Evolutionary conservation across 2,113 vertebrate genomes (phyloP), one percentile per base, ranked within the genome.

Genomic region (Sisor rabdophorus): DNA sequence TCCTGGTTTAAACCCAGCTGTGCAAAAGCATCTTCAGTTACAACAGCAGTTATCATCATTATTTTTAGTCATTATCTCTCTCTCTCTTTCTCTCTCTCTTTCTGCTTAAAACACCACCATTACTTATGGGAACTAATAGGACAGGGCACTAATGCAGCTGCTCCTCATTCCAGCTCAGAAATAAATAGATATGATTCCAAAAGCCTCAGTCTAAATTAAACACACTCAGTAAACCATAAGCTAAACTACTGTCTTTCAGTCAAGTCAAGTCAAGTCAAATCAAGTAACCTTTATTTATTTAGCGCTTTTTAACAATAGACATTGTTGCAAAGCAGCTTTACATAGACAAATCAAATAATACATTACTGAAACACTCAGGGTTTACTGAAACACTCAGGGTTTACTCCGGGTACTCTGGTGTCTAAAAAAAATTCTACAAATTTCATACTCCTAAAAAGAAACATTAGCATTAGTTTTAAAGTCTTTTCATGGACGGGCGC

Each of bases 1-100:
- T 65, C 30, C 55, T 15, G 69, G 36, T 81, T 73, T 78, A 63
- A 81, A 73, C 59, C 80, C 72, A 76, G 72, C 72, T 79, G 72
- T 67, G 67, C 50, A 63, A 17, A 28, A 28, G 17, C 32, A 71
- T 64, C 59, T 64, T 36, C n/a, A 13, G 63, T 56, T 76, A 55
- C 58, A 7, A 20, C 22, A 56, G 32, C 22, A 56, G 55, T 68
- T 55, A 48, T 76, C 63, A 48, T 76, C 63, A 68, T 26, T 26
- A 40, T 67, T 76, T 68, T 58, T 11, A 19, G 30, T 76, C 63
- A 76, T 76, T 76, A 58, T 76, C 17, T 68, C 16, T 76, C 52
- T 55, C 19, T 44, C 65, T 73, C 64, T 22, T 22, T 73, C 26
- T 54, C 50, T 65, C 73, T 75, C 58, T 75, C 30, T 11, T 47